phyloP scores from a whole-genome alignment of 2,797 vertebrate species.

The Prionace glauca region DNA sequence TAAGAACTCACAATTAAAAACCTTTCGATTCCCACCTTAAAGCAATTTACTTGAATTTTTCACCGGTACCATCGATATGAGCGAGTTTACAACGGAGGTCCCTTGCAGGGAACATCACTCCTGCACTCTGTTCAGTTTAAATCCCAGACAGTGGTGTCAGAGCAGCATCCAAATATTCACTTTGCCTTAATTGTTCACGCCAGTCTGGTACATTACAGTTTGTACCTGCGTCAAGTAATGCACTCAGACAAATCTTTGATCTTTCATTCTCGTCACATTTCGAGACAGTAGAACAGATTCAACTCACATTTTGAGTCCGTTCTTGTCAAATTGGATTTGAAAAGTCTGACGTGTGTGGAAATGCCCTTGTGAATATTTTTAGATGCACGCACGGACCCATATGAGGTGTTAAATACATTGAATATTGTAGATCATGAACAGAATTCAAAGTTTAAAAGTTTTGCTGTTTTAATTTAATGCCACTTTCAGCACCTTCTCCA shows the following conservation, averaged over 20 bases:
- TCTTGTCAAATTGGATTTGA: background rate
- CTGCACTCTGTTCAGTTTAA: background rate
- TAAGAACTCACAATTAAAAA: background rate
- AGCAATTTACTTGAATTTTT: background rate
- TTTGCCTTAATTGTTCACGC: background rate
- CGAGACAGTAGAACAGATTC: background rate
- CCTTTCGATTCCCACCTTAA: background rate
- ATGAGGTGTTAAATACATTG: background rate
- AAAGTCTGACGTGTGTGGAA: background rate
- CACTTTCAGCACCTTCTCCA: too few relatives aligned
- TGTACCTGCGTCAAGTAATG: background rate
- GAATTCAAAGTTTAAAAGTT: background rate
- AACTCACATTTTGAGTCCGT: background rate
- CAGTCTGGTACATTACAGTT: background rate
- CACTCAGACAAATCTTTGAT: background rate
- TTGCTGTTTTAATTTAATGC: too few relatives aligned
- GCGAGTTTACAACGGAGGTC: background rate
- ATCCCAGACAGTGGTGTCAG: background rate
- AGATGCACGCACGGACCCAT: background rate
- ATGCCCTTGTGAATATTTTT: background rate
- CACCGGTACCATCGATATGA: background rate
- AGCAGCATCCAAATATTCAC: background rate
- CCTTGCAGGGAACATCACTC: background rate
- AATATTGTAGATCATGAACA: background rate
- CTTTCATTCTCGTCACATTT: background rate